A percentile compares a stretch with the other conserved stretches of the same genome.
Evolutionary conservation across 2,113 vertebrate species (phyloP).

Genomic region (Stigmatopora nigra): DNA sequence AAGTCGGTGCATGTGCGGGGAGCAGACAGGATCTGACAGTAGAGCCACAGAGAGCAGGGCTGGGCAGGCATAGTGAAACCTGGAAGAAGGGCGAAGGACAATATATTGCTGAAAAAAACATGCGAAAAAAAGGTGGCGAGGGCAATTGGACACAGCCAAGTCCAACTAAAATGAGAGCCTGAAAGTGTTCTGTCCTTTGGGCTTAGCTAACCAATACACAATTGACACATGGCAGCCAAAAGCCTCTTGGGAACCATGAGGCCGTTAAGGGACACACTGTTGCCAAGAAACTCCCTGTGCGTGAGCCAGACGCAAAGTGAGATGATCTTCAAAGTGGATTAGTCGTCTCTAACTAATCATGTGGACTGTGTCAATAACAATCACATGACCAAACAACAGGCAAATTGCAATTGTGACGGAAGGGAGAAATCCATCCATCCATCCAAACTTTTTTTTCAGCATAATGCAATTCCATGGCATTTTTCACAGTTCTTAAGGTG

Average conservation of each 20-base stretch:
- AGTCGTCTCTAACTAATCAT: slow-evolving; percentile 34
- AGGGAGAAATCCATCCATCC: neutral
- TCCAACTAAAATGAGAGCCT: slow-evolving; percentile 1
- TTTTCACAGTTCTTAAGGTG: neutral
- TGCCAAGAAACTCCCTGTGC: slow-evolving; percentile 36
- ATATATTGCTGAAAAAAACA: slow-evolving; percentile 30
- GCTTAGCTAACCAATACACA: slow-evolving; percentile 35
- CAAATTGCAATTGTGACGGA: neutral
- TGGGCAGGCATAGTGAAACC: slow-evolving; percentile 75
- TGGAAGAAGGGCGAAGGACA: slow-evolving; percentile 40
- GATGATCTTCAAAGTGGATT: slow-evolving; percentile 31
- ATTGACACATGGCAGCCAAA: slow-evolving; percentile 27
- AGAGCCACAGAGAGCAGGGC: slow-evolving; percentile 73
- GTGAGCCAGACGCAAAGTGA: neutral
- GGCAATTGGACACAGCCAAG: neutral
- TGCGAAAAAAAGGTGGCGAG: neutral
- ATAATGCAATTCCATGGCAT: neutral
- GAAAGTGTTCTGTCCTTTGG: slow-evolving; percentile 27
- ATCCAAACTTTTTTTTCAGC: neutral
- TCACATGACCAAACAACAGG: neutral
- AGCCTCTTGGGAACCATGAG: slow-evolving; percentile 64
- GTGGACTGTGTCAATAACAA: slow-evolving; percentile 5
- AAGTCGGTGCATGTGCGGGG: slow-evolving; percentile 62
- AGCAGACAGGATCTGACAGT: slow-evolving; percentile 63
- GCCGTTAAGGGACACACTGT: slow-evolving; percentile 49